These are phyloP conservation scores for Nycteola revayana DNA, from an alignment of 2,888 invertebrate genomes.

Conservation along the genomic window DNA sequence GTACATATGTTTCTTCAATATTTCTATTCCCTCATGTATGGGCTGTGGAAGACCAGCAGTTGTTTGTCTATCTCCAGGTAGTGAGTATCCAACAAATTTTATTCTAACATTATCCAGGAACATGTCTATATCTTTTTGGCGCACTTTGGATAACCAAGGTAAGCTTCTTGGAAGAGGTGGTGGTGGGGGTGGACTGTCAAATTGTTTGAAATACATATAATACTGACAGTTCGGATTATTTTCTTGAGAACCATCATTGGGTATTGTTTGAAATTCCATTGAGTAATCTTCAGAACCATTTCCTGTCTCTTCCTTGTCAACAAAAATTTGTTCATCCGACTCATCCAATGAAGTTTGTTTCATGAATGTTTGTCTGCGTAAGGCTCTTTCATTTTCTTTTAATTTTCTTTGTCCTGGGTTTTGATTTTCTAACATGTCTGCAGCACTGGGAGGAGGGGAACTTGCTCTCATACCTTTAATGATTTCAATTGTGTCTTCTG, in stretches of 20 bases:
- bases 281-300: slow-evolving; percentile 83
- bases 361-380: slow-evolving; percentile 89
- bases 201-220: slow-evolving; percentile 70
- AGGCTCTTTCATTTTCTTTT: slow-evolving; percentile 83
- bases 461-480: slow-evolving; percentile 96
- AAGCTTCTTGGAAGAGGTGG: slow-evolving; percentile 83
- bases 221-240: slow-evolving; percentile 64
- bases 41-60: slow-evolving; percentile 97
- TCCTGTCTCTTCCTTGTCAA: slow-evolving; percentile 86
- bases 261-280: slow-evolving; percentile 82
- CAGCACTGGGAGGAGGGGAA: slow-evolving; percentile 96
- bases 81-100: slow-evolving; percentile 97
- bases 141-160: slow-evolving; percentile 98
- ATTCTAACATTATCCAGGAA: slow-evolving; percentile 95
- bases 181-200: slow-evolving; percentile 73
- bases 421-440: slow-evolving; percentile 93
- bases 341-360: slow-evolving; percentile 97
- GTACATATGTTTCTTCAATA: slow-evolving; percentile 96
- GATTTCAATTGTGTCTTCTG: slow-evolving; percentile 97
- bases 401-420: slow-evolving; percentile 86
- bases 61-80: slow-evolving; percentile 93
- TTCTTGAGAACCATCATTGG: slow-evolving; percentile 59
- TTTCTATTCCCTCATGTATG: slow-evolving; percentile 97
- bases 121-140: slow-evolving; percentile 95
- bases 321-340: slow-evolving; percentile 86